Evolutionary conservation across 2,888 invertebrate species (phyloP), one percentile per base, ranked within the genome.

Genomic region (Euspilapteryx auroguttella): DNA sequence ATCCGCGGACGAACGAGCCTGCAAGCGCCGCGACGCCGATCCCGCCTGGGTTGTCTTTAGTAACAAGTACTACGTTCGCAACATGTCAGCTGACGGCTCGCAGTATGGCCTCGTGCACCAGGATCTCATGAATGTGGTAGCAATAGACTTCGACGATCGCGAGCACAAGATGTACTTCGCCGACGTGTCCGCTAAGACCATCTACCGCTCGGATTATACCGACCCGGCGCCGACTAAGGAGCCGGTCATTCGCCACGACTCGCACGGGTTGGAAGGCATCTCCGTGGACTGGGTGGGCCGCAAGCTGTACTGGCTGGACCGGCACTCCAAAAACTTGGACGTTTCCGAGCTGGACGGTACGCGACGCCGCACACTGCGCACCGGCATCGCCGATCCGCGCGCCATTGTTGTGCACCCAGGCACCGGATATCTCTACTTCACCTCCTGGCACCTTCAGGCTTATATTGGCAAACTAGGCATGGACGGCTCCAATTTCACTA

Each of bases 401-500:
- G 97, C 97, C 0, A 82, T 99, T 29, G 93, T 89, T 3, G 92
- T 95, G 0, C 95, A 98, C 65, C 98, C 98, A 1, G 92, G 93
- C 21, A 90, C 85, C 28, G 97, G 97, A 2, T 90, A 90, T 43
- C 56, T 99, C 28, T 99, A 94, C 73, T 96, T 89, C 58, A 92
- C 95, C 2, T 97, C 97, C 4, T 98, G 98, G 98, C 91, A 93
- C 51, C 71, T 93, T 21, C 86, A 94, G 68, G 94, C 98, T 1
- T 98, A 93, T 62, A 96, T 99, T 38, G 98, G 93, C 9, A 90
- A 96, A 61, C 82, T 98, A 65, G 94, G 94, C 27, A 93, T 99
- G 94, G 97, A 99, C 47, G 99, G 99, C 0, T 86, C 88, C 5
- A 91, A 93, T 48, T 89, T 91, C 45, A 88, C 89, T 0, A 80